phyloP scores from a whole-genome alignment of 2,888 invertebrate species.

The Leptinotarsa rubiginosa region DNA sequence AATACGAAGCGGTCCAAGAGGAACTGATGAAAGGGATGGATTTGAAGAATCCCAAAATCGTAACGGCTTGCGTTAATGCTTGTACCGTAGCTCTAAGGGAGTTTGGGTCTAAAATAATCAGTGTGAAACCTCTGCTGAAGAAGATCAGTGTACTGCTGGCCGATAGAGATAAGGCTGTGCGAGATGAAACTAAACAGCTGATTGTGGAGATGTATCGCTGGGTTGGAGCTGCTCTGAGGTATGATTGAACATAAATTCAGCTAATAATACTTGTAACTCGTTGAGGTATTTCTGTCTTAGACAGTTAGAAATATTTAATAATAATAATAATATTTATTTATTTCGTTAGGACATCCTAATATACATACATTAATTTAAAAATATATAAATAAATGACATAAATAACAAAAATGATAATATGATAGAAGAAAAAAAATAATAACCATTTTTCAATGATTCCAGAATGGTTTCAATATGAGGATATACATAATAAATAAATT shows the following conservation, averaged over 20 bases:
- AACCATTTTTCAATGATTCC: too few species aligned
- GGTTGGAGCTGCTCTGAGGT: constrained; percentile 64
- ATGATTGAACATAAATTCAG: constrained; percentile 26
- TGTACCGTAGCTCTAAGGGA: constrained; percentile 83
- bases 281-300: too few species aligned
- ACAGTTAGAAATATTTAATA: too few species aligned
- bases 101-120: constrained; percentile 93
- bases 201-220: constrained; percentile 92
- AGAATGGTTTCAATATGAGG: too few species aligned
- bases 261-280: too few species aligned
- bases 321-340: too few species aligned
- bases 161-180: constrained; percentile 90
- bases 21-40: constrained; percentile 94
- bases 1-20: constrained; percentile 89
- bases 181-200: constrained; percentile 92
- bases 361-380: too few species aligned
- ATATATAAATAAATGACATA: too few species aligned
- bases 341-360: too few species aligned
- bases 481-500: too few species aligned
- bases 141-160: constrained; percentile 86
- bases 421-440: too few species aligned
- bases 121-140: constrained; percentile 89
- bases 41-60: constrained; percentile 96
- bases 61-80: constrained; percentile 83
- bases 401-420: too few species aligned